phyloP scores from a whole-genome alignment of 2,113 vertebrate genomes.

The Microcebus lehilahytsara region DNA sequence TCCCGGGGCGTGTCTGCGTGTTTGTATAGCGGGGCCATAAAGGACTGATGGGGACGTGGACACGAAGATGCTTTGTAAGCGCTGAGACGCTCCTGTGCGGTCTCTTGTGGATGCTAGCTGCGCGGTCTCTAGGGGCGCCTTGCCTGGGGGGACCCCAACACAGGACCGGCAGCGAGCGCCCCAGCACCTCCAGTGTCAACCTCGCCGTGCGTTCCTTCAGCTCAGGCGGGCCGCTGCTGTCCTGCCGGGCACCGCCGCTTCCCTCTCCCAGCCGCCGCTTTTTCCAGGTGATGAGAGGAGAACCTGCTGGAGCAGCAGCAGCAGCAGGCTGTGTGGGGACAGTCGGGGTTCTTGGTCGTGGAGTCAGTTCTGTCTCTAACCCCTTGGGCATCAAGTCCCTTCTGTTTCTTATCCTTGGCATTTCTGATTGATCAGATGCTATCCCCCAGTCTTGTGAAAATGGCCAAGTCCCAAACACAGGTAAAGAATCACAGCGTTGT shows the following conservation, averaged over 20 bases:
- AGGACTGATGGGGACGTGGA: background rate
- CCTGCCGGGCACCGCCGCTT: background rate
- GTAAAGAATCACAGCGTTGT: accelerated
- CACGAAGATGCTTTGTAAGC: background rate
- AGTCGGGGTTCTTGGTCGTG: too few species aligned
- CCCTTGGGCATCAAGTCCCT: too few species aligned
- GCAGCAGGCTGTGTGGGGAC: background rate
- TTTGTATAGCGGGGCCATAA: background rate
- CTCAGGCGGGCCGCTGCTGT: background rate
- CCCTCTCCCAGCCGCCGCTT: background rate
- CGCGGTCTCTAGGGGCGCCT: background rate
- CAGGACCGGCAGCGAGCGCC: background rate
- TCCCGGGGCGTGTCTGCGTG: background rate
- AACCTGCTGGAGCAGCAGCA: too few species aligned
- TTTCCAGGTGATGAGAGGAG: background rate
- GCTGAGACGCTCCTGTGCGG: too few species aligned
- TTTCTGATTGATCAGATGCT: background rate
- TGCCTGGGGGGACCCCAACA: background rate
- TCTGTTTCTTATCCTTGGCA: background rate
- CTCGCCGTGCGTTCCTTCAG: background rate
- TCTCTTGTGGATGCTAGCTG: too few species aligned
- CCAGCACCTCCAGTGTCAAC: background rate
- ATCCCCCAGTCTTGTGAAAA: background rate
- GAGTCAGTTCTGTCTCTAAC: background rate
- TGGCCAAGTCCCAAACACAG: accelerated